Evolutionary conservation across 2,113 vertebrate species (phyloP).

Genomic region (Eulacestoma nigropectus): DNA sequence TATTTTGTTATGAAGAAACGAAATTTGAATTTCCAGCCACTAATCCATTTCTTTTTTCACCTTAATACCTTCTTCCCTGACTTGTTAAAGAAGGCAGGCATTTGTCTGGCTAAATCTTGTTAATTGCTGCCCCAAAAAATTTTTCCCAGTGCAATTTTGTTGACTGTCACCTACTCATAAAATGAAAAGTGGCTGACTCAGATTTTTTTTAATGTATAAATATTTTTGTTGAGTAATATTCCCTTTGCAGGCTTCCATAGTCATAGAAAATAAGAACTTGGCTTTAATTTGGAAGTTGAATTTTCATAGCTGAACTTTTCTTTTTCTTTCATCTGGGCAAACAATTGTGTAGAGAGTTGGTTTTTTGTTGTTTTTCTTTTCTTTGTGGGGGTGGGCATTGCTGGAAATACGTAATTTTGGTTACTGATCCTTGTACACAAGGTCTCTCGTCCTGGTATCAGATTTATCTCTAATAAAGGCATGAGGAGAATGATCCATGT

Average conservation of each 20-base stretch:
- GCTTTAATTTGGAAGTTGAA: background rate
- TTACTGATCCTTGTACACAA: background rate
- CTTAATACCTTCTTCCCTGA: background rate
- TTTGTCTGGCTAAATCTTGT: background rate
- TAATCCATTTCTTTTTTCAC: background rate
- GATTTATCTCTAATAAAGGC: background rate
- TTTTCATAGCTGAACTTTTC: background rate
- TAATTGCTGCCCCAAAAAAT: background rate
- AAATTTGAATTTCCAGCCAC: background rate
- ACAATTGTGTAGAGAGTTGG: background rate
- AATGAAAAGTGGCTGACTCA: background rate
- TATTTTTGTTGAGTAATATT: background rate
- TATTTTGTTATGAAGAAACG: background rate
- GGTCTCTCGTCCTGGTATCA: background rate
- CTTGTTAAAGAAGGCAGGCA: background rate
- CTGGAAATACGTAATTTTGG: background rate
- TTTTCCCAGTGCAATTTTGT: background rate
- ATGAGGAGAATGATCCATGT: background rate
- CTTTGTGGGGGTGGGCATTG: rapidly evolving
- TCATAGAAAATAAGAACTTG: background rate
- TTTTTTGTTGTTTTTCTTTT: background rate
- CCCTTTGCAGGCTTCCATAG: background rate
- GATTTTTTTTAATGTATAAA: background rate
- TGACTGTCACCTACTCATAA: background rate
- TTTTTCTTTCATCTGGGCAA: background rate